Evolutionary conservation across 2,888 invertebrate species (phyloP).

Genomic region (Drosophila multiciliata): DNA sequence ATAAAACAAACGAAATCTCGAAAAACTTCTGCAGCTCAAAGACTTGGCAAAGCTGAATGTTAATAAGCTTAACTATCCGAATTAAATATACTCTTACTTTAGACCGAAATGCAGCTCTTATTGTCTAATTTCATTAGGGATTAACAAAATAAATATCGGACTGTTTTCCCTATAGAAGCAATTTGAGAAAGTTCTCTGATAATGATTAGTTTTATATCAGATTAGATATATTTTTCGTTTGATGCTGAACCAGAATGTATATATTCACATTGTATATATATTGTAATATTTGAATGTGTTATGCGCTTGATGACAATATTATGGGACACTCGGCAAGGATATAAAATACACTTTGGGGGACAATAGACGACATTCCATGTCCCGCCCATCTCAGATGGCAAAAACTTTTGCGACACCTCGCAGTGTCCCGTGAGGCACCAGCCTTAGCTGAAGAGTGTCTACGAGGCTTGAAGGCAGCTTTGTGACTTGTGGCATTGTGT

Average conservation of each 20-base stretch:
- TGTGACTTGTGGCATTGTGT: not conserved
- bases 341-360: slow-evolving; percentile 78
- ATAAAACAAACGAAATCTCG: slow-evolving; percentile 77
- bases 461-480: slow-evolving; percentile 11
- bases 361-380: slow-evolving; percentile 64
- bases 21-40: slow-evolving; percentile 9
- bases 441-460: not conserved
- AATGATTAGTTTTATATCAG: not conserved
- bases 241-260: not conserved
- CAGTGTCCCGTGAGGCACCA: slow-evolving; percentile 28
- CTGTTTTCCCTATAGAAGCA: not conserved
- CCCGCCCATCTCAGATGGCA: slow-evolving; percentile 10
- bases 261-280: not conserved
- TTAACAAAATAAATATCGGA: not conserved
- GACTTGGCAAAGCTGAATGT: not conserved
- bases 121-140: not conserved
- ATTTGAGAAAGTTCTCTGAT: not conserved
- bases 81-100: not conserved
- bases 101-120: not conserved
- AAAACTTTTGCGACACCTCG: slow-evolving; percentile 66
- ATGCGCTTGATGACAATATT: not conserved
- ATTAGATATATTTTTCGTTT: not conserved
- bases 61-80: not conserved
- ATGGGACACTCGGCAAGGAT: not conserved
- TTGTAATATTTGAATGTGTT: not conserved